Evolutionary conservation across 2,888 invertebrate genomes (phyloP), one percentile per base, ranked within the genome.

Genomic region (Mimachlamys varia): DNA sequence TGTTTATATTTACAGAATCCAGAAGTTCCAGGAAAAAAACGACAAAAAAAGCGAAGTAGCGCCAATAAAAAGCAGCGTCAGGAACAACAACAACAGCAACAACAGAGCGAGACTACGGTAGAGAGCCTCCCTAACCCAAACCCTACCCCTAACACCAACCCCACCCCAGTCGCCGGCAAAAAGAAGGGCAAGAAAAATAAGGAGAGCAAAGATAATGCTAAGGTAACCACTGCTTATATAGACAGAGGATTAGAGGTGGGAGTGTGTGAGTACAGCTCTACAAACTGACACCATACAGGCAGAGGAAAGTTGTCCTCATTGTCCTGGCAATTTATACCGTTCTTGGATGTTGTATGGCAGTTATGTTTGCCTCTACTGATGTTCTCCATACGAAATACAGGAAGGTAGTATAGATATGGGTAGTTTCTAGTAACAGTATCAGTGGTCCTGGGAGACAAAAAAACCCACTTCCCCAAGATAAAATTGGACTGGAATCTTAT

Each of bases 161-260:
- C 76, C 33, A 12, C 76, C 76, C 76, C 76, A 76, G 76, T 76
- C 33, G 76, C 44, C 44, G 27, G 76, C 76, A 76, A 76, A 76
- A 76, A 76, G 76, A 76, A 76, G 76, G 27, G 76, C 76, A 76
- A 76, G 76, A 76, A 76, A 33, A 76, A 76, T 33, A 76, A 76
- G 76, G 76, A 76, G 27, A 76, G 22, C 62, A n/a, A 76, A 76
- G 76, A 22, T 76, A 76, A 27, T 33, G 12, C 76, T 76, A 33
- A 62, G 62, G 62, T 62, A 27, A 62, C 7, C 62, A 62, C 62
- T n/a, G 62, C 62, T 62, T 33, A 1, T 76, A 53, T 53, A 10
- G 3, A 53, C 1, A 53, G 19, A 53, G 53, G 53, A 53, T 53
- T 53, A 58, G 58, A 5, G 19, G 17, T 53, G 53, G 5, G 53